Conservation (phyloP, 2,888 invertebrate species). For the Callosobruchus maculatus region DNA sequence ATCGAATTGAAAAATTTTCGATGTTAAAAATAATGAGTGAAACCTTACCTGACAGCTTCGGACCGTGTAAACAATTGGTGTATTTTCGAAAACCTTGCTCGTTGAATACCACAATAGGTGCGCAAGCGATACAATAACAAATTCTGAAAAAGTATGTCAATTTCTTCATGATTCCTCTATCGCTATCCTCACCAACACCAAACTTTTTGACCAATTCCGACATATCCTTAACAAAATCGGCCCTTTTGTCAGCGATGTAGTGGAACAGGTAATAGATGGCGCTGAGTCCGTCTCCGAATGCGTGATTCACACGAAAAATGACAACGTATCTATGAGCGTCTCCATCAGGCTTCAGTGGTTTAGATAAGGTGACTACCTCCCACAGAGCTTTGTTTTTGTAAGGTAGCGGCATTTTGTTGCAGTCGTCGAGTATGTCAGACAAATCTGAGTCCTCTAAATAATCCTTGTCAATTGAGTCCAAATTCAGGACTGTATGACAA, state of each 20-base stretch:
- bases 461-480: no score
- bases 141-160: not conserved
- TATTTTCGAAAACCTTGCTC: not conserved
- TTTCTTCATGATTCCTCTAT: not conserved
- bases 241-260: no score
- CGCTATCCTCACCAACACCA: no score
- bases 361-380: conserved; percentile 52
- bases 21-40: no score
- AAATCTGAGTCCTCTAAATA: not conserved
- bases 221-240: no score
- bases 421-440: not conserved
- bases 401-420: conserved; percentile 41
- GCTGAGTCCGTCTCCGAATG: conserved; percentile 4
- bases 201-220: no score
- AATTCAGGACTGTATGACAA: not conserved
- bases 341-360: not conserved
- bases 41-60: conserved; percentile 4
- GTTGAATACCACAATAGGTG: not conserved
- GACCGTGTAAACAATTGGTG: conserved; percentile 2
- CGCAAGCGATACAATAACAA: not conserved
- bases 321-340: not conserved
- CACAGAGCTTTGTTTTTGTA: conserved; percentile 51
- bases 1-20: no score
- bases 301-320: conserved; percentile 5
- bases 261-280: no score